Percentiles rank a stretch among this genome's conserved stretches.
Conservation (phyloP, 2,888 invertebrate genomes). For the Erebia ligea region DNA sequence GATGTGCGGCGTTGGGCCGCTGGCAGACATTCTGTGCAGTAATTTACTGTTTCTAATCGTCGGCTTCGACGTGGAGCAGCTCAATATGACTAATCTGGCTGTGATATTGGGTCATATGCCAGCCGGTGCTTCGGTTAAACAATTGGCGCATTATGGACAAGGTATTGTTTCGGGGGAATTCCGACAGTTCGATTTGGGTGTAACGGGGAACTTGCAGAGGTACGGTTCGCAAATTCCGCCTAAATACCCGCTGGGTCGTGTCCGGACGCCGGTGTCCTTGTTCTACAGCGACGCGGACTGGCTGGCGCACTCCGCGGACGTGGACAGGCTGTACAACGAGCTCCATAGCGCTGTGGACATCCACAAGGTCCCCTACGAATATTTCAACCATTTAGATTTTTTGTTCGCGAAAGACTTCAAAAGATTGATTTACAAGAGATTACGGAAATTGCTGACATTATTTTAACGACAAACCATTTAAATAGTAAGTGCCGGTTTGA, state of each 20-base stretch:
- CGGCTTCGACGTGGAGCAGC: constrained; percentile 82
- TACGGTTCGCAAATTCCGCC: constrained; percentile 61
- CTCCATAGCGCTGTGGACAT: constrained; percentile 81
- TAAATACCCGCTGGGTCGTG: constrained; percentile 54
- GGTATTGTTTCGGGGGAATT: constrained; percentile 60
- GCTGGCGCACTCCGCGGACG: constrained; percentile 84
- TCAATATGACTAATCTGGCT: constrained; percentile 83
- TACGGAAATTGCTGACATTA: constrained; percentile 47
- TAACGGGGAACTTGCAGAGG: constrained; percentile 50
- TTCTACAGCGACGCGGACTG: constrained; percentile 83
- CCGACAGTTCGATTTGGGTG: constrained; percentile 61
- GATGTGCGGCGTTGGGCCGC: constrained; percentile 69
- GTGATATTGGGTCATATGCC: constrained; percentile 80
- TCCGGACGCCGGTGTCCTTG: constrained; percentile 61
- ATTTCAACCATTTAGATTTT: constrained; percentile 71
- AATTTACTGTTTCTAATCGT: constrained; percentile 83
- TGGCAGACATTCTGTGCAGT: constrained; percentile 81
- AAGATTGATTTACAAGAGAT: constrained; percentile 50
- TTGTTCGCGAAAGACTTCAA: constrained; percentile 63
- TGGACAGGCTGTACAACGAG: constrained; percentile 73
- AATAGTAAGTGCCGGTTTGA: neutral
- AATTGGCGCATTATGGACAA: constrained; percentile 82
- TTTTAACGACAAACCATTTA: constrained; percentile 37
- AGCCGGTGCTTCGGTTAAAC: constrained; percentile 80
- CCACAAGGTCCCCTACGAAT: constrained; percentile 79